These are phyloP conservation scores for Vidua chalybeata DNA, from an alignment of 2,113 vertebrate species.

Conservation along the genomic window DNA sequence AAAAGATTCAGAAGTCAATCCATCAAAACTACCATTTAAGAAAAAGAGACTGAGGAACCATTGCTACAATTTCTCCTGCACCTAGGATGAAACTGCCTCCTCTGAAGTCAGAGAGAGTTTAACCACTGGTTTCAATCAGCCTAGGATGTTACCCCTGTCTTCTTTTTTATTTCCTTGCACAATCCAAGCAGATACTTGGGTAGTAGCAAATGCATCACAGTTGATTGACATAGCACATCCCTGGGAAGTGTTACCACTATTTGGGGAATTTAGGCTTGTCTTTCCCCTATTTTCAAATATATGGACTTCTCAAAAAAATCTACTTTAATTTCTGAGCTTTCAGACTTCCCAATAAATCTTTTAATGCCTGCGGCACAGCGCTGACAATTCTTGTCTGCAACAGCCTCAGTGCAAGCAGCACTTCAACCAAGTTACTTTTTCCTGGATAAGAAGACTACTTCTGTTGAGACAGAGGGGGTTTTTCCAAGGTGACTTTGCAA, in stretches of 20 bases:
- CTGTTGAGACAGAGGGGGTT: background rate
- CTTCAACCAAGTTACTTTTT: background rate
- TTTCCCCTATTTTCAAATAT: background rate
- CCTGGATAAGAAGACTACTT: background rate
- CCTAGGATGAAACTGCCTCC: background rate
- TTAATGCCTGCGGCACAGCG: background rate
- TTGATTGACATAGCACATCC: background rate
- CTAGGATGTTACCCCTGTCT: background rate
- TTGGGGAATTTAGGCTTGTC: background rate
- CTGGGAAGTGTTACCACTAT: background rate
- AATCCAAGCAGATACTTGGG: background rate
- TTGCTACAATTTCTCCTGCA: background rate
- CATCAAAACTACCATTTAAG: background rate
- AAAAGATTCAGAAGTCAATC: background rate
- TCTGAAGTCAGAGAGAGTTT: background rate
- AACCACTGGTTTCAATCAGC: background rate
- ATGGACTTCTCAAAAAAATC: background rate
- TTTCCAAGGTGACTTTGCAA: background rate
- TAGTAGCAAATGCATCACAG: background rate
- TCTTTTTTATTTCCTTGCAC: background rate
- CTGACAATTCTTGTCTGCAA: background rate
- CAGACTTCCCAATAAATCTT: background rate
- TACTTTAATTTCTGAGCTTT: constrained; percentile 12
- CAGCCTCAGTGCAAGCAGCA: background rate
- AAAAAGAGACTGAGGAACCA: background rate